phyloP scores from a whole-genome alignment of 2,797 vertebrate genomes.

The Nyctibius grandis region DNA sequence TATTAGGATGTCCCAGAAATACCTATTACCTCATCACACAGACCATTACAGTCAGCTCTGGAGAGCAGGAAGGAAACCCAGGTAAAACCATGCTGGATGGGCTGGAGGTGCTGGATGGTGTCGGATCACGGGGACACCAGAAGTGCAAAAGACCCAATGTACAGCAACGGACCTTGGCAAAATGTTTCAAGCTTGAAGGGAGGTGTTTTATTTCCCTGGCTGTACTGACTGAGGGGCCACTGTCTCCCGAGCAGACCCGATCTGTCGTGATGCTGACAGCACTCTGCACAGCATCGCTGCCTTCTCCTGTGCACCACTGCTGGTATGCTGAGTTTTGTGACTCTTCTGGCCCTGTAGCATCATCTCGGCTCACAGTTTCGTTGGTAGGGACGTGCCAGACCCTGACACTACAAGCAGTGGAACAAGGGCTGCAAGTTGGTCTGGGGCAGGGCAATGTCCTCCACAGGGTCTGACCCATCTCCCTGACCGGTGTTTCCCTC shows the following conservation, averaged over 20 bases:
- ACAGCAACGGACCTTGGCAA: fast-evolving
- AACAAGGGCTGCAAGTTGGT: too few relatives aligned
- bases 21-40: neutral
- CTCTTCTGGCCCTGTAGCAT: neutral
- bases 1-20: neutral
- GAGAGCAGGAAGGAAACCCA: neutral
- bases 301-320: neutral
- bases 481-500: neutral
- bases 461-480: neutral
- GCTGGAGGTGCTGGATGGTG: neutral
- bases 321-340: fast-evolving
- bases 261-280: fast-evolving
- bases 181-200: neutral
- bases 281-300: fast-evolving
- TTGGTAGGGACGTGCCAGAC: fast-evolving
- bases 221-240: too few relatives aligned
- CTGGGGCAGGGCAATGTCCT: neutral
- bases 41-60: fast-evolving
- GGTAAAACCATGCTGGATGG: fast-evolving
- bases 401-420: neutral
- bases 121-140: neutral
- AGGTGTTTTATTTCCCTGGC: fast-evolving
- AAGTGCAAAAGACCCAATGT: fast-evolving
- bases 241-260: fast-evolving
- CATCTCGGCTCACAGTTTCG: neutral